A percentile compares a stretch with the other conserved stretches of the same genome.
phyloP scores from a whole-genome alignment of 2,888 invertebrate species.

The Cataglyphis cursor region DNA sequence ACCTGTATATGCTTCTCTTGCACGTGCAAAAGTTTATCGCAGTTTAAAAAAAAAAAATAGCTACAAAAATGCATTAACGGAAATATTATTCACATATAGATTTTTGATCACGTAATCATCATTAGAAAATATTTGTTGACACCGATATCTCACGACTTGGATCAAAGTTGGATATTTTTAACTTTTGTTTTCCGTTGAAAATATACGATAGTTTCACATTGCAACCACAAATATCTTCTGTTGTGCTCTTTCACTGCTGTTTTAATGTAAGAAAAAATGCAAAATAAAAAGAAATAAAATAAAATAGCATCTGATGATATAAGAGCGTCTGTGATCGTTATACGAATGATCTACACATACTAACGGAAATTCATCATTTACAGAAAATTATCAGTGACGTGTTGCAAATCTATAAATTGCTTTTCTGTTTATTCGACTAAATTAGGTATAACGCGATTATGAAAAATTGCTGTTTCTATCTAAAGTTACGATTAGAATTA shows the following conservation, averaged over 20 bases:
- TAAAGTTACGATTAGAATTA: slow-evolving; percentile 14
- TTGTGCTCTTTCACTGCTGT: background rate
- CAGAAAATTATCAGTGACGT: slow-evolving; percentile 32
- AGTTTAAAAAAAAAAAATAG: background rate
- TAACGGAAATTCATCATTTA: slow-evolving; percentile 35
- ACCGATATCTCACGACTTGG: slow-evolving; percentile 14
- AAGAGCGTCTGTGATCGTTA: background rate
- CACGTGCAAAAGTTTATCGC: background rate
- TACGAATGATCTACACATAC: background rate
- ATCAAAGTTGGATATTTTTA: slow-evolving; percentile 40
- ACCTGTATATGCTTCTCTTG: background rate
- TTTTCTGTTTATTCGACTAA: background rate
- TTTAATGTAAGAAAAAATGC: slow-evolving; percentile 6
- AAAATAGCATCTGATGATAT: background rate
- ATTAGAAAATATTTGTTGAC: slow-evolving; percentile 34
- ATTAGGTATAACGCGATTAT: background rate
- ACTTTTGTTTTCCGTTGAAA: background rate
- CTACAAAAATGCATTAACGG: background rate
- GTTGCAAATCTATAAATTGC: slow-evolving; percentile 21
- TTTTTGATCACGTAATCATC: slow-evolving; percentile 18
- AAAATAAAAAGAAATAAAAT: background rate
- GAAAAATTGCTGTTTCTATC: background rate
- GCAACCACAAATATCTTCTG: slow-evolving; percentile 14
- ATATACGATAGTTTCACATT: slow-evolving; percentile 7
- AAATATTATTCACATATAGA: slow-evolving; percentile 26